Conservation (phyloP, 1,140 invertebrate species). For the Drosophila tsacasi region DNA sequence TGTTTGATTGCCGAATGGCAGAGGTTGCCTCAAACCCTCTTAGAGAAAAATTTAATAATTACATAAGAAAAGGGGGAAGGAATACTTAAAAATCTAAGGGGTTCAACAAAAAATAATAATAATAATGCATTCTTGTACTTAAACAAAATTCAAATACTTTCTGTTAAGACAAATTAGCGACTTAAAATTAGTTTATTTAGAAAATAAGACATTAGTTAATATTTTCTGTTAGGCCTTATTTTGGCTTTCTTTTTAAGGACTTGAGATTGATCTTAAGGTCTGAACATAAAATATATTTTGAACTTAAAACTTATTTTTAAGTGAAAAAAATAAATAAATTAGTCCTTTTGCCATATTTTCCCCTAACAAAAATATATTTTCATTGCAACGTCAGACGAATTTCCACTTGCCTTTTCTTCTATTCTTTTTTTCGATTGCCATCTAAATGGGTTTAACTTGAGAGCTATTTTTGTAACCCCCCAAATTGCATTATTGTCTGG, state of each 20-base stretch:
- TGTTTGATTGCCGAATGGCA: slow-evolving; percentile 43
- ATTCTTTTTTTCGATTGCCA: slow-evolving; percentile 8
- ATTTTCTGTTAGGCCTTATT: too few relatives aligned
- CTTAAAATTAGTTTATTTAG: too few relatives aligned
- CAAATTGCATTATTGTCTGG: slow-evolving; percentile 43
- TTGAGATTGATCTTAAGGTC: too few relatives aligned
- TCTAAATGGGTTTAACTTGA: slow-evolving; percentile 12
- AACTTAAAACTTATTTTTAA: not conserved
- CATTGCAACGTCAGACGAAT: not conserved
- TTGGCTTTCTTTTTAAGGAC: too few relatives aligned
- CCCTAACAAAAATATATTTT: not conserved
- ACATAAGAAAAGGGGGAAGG: not conserved
- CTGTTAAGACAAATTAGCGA: too few relatives aligned
- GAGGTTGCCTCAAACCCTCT: not conserved
- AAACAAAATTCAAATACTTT: too few relatives aligned
- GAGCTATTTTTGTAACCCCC: slow-evolving; percentile 34
- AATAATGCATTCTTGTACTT: too few relatives aligned
- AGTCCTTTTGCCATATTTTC: not conserved
- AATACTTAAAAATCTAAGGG: not conserved
- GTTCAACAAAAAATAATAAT: too few relatives aligned
- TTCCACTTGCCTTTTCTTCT: slow-evolving; percentile 5
- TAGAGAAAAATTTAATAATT: slow-evolving; percentile 43
- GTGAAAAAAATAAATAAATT: not conserved
- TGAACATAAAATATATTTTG: not conserved
- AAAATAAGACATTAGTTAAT: too few relatives aligned